These are phyloP conservation scores for Cephus pulcher DNA, from an alignment of 2,888 invertebrate genomes.

Conservation along the genomic window DNA sequence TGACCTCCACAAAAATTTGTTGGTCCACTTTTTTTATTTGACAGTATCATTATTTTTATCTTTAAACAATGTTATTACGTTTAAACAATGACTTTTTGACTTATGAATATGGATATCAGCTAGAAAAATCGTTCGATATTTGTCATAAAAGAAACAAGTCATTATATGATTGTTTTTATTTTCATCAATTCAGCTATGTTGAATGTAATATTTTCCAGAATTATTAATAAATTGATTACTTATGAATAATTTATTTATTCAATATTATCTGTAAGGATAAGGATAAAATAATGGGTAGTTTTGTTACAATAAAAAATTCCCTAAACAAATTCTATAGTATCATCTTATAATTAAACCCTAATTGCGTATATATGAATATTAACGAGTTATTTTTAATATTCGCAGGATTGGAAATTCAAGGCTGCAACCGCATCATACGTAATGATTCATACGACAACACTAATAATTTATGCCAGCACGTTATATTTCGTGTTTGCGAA, in stretches of 20 bases:
- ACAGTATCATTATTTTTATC: neutral
- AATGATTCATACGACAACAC: slow-evolving; percentile 35
- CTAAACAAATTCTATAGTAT: too few species aligned
- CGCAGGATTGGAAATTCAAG: neutral
- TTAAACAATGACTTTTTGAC: too few species aligned
- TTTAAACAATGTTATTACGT: too few species aligned
- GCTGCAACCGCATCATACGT: neutral
- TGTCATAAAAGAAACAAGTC: neutral
- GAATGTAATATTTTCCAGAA: neutral
- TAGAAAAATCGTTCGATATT: neutral
- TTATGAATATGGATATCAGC: neutral
- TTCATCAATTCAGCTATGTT: neutral
- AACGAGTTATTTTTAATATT: neutral
- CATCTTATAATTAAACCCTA: too few species aligned
- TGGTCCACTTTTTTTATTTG: neutral
- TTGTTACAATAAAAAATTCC: too few species aligned
- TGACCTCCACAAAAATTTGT: neutral
- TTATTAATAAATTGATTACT: neutral
- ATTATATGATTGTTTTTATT: neutral
- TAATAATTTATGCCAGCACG: slow-evolving; percentile 40
- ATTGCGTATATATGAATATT: neutral
- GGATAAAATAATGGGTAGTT: too few species aligned
- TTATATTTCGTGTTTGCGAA: slow-evolving; percentile 31
- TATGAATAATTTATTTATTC: neutral
- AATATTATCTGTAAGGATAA: neutral